Conservation (phyloP, 2,888 invertebrate species). For the Rotaria magnacalcarata region DNA sequence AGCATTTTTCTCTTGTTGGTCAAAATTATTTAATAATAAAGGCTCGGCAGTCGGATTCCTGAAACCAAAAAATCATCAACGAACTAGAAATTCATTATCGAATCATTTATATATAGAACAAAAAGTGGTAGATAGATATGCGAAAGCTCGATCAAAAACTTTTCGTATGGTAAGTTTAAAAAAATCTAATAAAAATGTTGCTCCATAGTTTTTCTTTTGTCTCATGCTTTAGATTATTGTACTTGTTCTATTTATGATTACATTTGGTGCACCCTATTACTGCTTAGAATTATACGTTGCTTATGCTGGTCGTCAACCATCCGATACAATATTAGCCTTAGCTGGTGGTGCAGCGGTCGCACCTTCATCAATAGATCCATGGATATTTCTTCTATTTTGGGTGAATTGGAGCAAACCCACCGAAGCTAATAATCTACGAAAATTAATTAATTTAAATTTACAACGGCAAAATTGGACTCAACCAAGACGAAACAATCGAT, state of each 20-base stretch:
- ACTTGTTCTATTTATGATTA: not conserved
- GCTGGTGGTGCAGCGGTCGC: conserved; percentile 11
- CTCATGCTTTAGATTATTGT: not conserved
- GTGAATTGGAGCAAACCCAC: not conserved
- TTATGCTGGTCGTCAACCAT: not conserved
- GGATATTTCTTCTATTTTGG: conserved; percentile 36
- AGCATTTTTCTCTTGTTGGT: not conserved
- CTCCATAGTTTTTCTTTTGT: not conserved
- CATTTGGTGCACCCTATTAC: conserved; percentile 21
- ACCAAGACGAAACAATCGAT: not conserved
- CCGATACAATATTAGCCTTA: not conserved
- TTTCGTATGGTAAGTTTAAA: not conserved
- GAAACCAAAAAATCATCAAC: no score
- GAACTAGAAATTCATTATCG: not conserved
- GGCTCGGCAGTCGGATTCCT: no score
- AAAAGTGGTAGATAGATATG: not conserved
- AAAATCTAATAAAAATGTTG: no score
- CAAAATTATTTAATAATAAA: not conserved
- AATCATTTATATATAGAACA: not conserved
- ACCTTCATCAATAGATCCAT: conserved; percentile 27
- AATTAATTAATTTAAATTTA: not conserved
- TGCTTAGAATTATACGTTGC: conserved; percentile 12
- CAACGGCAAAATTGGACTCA: not conserved
- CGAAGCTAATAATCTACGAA: not conserved
- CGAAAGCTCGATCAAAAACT: conserved; percentile 13